phyloP scores from a whole-genome alignment of 2,113 vertebrate species.

The Lynx canadensis region DNA sequence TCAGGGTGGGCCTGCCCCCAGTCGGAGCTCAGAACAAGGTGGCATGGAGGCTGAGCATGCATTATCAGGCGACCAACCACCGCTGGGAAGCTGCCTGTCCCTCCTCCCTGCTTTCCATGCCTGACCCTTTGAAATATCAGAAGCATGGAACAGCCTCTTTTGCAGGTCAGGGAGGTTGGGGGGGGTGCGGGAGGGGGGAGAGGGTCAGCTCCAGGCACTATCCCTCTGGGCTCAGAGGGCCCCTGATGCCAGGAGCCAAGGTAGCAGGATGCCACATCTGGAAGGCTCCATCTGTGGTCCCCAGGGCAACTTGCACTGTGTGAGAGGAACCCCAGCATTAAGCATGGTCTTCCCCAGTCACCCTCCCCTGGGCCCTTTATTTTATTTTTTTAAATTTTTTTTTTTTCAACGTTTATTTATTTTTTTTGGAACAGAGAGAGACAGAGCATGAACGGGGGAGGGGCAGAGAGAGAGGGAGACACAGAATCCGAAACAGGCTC shows the following conservation, averaged over 20 bases:
- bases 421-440: too few species aligned
- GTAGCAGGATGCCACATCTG: not conserved
- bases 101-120: not conserved
- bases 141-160: not conserved
- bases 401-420: too few species aligned
- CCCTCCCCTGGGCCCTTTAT: not conserved
- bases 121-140: not conserved
- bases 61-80: not conserved
- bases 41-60: not conserved
- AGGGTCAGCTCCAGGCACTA: not conserved
- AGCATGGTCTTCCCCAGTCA: not conserved
- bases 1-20: not conserved
- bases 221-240: not conserved
- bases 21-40: not conserved
- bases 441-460: too few species aligned
- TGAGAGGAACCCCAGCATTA: not conserved
- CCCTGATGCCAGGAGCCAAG: not conserved
- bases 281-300: not conserved
- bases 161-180: too few species aligned
- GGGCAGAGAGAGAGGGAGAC: too few species aligned
- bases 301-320: not conserved
- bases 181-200: rapidly evolving
- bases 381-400: too few species aligned
- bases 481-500: too few species aligned
- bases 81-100: not conserved